Evolutionary conservation across 1,140 invertebrate genomes (phyloP).

Genomic region (Elysia chlorotica): DNA sequence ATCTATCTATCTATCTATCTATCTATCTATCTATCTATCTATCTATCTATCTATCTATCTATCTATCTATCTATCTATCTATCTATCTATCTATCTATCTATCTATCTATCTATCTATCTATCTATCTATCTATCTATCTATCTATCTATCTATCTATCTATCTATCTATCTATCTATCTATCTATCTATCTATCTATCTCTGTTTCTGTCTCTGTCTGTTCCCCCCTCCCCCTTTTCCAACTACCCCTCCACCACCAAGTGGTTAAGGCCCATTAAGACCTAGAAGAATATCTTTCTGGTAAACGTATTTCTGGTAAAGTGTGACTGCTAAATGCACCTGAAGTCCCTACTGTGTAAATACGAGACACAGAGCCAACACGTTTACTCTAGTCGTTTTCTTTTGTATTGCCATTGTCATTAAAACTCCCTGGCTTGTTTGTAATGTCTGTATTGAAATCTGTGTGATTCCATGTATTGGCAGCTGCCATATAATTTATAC

Average conservation of each 20-base stretch:
- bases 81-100: background rate
- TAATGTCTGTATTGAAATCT: too few species aligned
- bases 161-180: background rate
- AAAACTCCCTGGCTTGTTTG: too few species aligned
- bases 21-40: background rate
- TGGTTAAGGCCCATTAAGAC: too few species aligned
- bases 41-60: background rate
- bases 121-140: background rate
- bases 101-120: background rate
- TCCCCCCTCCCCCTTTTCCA: background rate
- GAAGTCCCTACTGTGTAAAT: too few species aligned
- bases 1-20: background rate
- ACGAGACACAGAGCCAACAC: too few species aligned
- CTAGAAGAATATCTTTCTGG: too few species aligned
- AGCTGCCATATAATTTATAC: too few species aligned
- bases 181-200: background rate
- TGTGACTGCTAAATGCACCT: too few species aligned
- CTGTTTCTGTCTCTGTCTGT: slow-evolving; percentile 16
- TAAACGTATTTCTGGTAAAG: too few species aligned
- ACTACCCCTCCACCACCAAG: background rate
- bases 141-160: background rate
- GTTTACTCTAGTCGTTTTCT: too few species aligned
- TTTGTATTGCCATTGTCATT: too few species aligned
- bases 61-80: background rate
- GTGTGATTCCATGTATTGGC: too few species aligned